Evolutionary conservation across 1,140 invertebrate species (phyloP).

Genomic region (Archivesica marissinica): DNA sequence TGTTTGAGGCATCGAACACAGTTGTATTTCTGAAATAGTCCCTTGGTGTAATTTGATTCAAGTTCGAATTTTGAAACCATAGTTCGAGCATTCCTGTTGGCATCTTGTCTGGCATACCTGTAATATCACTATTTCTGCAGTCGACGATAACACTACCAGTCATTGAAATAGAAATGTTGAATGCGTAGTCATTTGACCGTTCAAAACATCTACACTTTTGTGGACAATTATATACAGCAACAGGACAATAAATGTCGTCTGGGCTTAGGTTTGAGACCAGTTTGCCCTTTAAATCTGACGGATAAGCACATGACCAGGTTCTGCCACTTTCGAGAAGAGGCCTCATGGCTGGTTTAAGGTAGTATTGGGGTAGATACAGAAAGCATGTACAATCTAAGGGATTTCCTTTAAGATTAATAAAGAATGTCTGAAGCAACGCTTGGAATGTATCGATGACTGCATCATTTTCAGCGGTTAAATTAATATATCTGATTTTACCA

Average conservation of each 20-base stretch:
- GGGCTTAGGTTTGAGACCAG: background rate
- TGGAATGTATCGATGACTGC: background rate
- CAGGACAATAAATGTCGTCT: background rate
- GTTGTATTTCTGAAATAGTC: background rate
- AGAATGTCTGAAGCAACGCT: background rate
- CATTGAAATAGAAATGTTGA: background rate
- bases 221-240: background rate
- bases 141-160: background rate
- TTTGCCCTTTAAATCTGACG: background rate
- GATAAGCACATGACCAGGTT: background rate
- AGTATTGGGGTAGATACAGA: background rate
- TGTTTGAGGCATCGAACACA: background rate
- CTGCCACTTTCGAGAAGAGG: background rate
- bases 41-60: background rate
- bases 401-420: background rate
- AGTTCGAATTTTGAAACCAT: background rate
- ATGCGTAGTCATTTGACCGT: background rate
- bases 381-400: background rate
- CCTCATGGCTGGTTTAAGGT: background rate
- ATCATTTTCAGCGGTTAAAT: background rate
- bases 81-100: background rate
- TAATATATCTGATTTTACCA: background rate
- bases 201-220: background rate
- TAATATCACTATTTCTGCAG: background rate
- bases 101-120: background rate